Percentiles rank a stretch among this genome's conserved stretches.
Conservation (phyloP, 2,113 vertebrate genomes). For the Microcebus jonahi region DNA sequence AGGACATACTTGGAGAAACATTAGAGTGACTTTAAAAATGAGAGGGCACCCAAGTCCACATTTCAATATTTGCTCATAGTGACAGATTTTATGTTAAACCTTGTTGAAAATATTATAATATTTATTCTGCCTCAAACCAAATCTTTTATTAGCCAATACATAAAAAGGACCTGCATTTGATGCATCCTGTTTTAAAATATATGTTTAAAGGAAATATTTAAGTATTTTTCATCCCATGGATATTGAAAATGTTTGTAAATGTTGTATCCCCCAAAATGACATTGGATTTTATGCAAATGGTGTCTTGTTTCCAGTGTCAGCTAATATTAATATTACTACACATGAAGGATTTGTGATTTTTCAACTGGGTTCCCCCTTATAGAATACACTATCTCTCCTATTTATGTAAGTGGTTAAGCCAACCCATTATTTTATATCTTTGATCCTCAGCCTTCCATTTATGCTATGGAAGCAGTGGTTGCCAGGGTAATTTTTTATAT, state of each 20-base stretch:
- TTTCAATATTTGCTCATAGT: not conserved
- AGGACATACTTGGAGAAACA: not conserved
- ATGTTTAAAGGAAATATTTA: not conserved
- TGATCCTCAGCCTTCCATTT: conserved; percentile 49
- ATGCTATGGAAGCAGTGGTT: conserved; percentile 13
- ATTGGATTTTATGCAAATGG: not conserved
- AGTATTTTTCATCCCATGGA: not conserved
- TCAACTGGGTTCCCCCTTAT: not conserved
- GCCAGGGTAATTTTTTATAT: not conserved
- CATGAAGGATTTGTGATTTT: not conserved
- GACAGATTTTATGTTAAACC: conserved; percentile 8
- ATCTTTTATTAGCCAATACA: conserved; percentile 1
- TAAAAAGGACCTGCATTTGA: not conserved
- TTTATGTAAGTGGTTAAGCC: conserved; percentile 7
- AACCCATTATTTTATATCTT: conserved; percentile 36
- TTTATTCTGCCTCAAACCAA: not conserved
- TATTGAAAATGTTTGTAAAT: not conserved
- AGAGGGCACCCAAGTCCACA: not conserved
- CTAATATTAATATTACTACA: not conserved
- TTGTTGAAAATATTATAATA: not conserved
- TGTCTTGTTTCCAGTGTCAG: not conserved
- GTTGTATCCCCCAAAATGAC: not conserved
- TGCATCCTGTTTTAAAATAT: not conserved
- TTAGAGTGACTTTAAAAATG: not conserved
- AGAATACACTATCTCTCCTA: not conserved